Conservation (phyloP, 64 coral and sea anemone genomes). For the Platygyra sinensis region DNA sequence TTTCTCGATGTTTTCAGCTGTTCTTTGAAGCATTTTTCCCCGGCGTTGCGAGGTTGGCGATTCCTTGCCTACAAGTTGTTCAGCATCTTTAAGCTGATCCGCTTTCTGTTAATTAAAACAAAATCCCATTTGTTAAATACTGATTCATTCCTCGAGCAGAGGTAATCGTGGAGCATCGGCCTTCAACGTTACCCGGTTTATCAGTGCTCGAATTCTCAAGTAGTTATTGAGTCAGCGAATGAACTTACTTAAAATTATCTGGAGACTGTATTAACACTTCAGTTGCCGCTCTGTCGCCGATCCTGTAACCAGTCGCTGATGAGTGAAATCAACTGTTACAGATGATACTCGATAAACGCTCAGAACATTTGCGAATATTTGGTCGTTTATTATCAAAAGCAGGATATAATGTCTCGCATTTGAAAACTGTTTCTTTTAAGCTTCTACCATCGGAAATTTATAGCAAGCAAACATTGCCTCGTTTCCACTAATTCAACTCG, state of each 20-base stretch:
- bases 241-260: not conserved
- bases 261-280: not conserved
- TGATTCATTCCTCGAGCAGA: not conserved
- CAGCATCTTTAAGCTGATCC: constrained; percentile 40
- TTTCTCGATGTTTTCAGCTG: constrained; percentile 46
- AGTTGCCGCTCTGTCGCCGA: not conserved
- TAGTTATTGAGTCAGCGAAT: not conserved
- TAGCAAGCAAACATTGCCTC: not conserved
- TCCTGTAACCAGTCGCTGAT: not conserved
- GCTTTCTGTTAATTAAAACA: constrained; percentile 51
- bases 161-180: not conserved
- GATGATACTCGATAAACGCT: not conserved
- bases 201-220: not conserved
- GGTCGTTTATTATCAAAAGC: too few species aligned
- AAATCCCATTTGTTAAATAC: constrained; percentile 26
- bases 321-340: too few species aligned
- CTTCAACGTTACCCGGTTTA: not conserved
- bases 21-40: constrained; percentile 33
- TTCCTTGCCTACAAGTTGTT: constrained; percentile 34
- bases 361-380: constrained; percentile 9
- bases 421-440: not conserved
- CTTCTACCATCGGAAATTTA: too few species aligned
- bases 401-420: too few species aligned
- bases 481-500: not conserved
- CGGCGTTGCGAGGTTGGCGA: constrained; percentile 23